phyloP scores from a whole-genome alignment of 2,113 vertebrate species.

The Dunckerocampus dactyliophorus region DNA sequence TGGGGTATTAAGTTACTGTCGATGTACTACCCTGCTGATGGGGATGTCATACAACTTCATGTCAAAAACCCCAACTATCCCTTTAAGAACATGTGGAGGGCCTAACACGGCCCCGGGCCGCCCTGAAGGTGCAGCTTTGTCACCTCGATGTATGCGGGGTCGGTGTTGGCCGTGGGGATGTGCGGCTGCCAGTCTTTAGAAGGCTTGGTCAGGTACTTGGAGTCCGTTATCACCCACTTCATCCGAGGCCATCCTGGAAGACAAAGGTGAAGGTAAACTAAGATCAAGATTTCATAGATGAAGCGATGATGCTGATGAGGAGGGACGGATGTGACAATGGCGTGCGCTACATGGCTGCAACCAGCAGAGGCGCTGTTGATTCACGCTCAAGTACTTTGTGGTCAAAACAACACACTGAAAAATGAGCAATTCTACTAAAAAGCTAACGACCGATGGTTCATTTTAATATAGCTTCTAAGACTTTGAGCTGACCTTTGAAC shows the following conservation, averaged over 20 bases:
- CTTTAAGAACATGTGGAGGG: too few relatives aligned
- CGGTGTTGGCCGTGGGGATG: slow-evolving; percentile 89
- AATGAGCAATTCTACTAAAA: too few relatives aligned
- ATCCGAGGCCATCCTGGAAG: slow-evolving; percentile 90
- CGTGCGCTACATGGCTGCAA: background rate
- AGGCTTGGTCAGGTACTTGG: slow-evolving; percentile 95
- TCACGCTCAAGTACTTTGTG: background rate
- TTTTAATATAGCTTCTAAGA: too few relatives aligned
- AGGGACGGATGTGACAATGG: too few relatives aligned
- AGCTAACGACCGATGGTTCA: too few relatives aligned
- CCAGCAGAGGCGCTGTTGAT: too few relatives aligned
- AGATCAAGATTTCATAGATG: background rate
- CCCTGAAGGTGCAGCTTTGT: slow-evolving; percentile 12
- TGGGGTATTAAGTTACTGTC: too few relatives aligned
- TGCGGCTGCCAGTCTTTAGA: slow-evolving; percentile 98
- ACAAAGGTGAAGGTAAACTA: slow-evolving; percentile 1
- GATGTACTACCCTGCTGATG: too few relatives aligned
- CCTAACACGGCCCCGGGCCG: too few relatives aligned
- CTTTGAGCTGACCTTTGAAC: slow-evolving; percentile 85
- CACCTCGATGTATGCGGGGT: slow-evolving; percentile 96
- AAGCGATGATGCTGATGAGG: too few relatives aligned
- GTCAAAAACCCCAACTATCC: too few relatives aligned
- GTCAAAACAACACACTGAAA: background rate
- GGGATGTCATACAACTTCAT: too few relatives aligned
- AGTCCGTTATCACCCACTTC: slow-evolving; percentile 98